Evolutionary conservation across 2,888 invertebrate species (phyloP), one percentile per base, ranked within the genome.

Genomic region (Patella ulyssiponensis): DNA sequence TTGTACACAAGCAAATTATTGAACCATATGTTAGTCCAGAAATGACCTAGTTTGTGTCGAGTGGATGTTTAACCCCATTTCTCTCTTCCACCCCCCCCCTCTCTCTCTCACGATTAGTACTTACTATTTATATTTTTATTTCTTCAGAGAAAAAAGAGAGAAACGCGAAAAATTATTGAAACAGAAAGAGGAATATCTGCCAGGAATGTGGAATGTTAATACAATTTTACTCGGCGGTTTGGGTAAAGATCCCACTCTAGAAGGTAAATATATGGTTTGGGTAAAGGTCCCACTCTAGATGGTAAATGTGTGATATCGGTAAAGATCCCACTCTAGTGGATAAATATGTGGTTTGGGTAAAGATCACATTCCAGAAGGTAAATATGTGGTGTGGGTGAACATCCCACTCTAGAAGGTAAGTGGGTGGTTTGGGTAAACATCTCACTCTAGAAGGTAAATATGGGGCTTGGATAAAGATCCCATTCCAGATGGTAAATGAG

Each of bases 191-290:
- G 87, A 89, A 71, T 92, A 81, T 83, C 85, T 87, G 71, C 83
- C 87, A 70, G 92, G 92, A n/a, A 82, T 90, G 80, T 92, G 92
- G 92, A 92, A 92, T 82, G 88, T 87, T 12, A 89, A 91, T 79
- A 82, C 88, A 54, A 87, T 92, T 17, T 70, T 91, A 69, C 77
- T 92, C 80, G 91, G 91, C 15, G 91, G 91, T 5, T 86, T 92
- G 12, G 91, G 91, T 17, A 88, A 84, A 77, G 89, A 89, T 69
- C 89, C 91, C 33, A 33, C 33, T 33, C 33, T 3, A 33, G 33
- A 33, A 3, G 33, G 33, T 33, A 33, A 33, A 33, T 33, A 4
- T 3, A 3, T 33, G 33, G 33, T 33, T 33, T 33, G 33, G 33
- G 33, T 33, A 33, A 33, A 33, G 5, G 3, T 3, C 33, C 33